Percentiles rank a stretch among this genome's conserved stretches.
Conservation (phyloP, 2,888 invertebrate species). For the Agrilus cyanescens region DNA sequence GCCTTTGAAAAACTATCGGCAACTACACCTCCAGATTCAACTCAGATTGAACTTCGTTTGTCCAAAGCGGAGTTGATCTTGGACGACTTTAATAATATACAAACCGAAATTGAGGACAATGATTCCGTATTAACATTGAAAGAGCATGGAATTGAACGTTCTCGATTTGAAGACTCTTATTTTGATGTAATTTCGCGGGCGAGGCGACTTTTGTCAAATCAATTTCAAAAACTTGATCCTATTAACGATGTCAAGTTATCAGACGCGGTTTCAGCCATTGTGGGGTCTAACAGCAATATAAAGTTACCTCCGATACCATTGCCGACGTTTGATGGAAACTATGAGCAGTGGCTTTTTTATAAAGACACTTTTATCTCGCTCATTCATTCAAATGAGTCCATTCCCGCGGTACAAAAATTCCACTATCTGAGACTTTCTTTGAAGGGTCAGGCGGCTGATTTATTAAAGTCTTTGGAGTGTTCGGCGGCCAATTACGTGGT, state of each 20-base stretch:
- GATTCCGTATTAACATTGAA: too few species aligned
- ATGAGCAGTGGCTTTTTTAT: constrained; percentile 1
- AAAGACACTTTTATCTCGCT: constrained; percentile 2
- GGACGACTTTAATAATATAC: too few species aligned
- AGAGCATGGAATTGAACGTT: too few species aligned
- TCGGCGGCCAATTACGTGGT: constrained; percentile 1
- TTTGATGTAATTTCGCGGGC: too few species aligned
- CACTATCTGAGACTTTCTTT: constrained; percentile 4
- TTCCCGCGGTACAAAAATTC: constrained; percentile 5
- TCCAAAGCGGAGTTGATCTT: too few species aligned
- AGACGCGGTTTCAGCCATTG: neutral
- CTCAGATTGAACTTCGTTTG: too few species aligned
- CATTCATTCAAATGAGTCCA: neutral
- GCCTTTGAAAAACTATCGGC: too few species aligned
- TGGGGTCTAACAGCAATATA: neutral
- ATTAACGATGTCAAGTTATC: neutral
- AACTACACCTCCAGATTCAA: too few species aligned
- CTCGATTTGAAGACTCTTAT: too few species aligned
- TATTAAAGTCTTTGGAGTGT: neutral
- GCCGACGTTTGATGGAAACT: constrained; percentile 2
- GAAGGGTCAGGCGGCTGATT: constrained; percentile 1
- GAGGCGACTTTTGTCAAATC: neutral
- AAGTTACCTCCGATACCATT: neutral
- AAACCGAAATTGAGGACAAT: too few species aligned
- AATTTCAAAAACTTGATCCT: neutral